Percentiles rank a stretch among this genome's conserved stretches.
Evolutionary conservation across 2,113 vertebrate genomes (phyloP).

Genomic region (Globicephala melas): DNA sequence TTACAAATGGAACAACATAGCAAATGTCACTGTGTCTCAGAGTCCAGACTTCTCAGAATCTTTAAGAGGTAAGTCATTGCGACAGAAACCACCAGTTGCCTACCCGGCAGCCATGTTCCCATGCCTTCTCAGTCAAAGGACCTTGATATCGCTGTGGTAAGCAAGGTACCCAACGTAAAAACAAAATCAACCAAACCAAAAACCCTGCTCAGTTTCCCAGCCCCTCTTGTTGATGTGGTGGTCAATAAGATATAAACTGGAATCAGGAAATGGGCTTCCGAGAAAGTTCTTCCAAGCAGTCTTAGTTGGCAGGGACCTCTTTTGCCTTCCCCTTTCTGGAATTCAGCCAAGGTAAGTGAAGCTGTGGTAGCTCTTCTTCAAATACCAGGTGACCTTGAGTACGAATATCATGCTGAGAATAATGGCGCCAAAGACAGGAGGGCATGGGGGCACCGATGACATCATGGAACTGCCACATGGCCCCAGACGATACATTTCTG

Average conservation of each 20-base stretch:
- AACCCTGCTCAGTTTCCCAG: background rate
- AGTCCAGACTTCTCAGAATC: background rate
- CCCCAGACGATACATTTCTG: background rate
- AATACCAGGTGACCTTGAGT: background rate
- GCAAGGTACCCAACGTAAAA: background rate
- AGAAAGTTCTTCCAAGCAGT: background rate
- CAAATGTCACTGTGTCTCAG: background rate
- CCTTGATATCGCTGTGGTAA: background rate
- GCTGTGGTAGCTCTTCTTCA: background rate
- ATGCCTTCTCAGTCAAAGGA: background rate
- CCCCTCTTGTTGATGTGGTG: background rate
- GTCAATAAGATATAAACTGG: background rate
- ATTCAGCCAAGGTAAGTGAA: background rate
- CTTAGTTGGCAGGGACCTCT: background rate
- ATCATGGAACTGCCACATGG: fast-evolving
- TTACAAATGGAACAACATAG: background rate
- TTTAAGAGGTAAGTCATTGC: background rate
- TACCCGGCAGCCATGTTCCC: background rate
- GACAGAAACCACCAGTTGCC: background rate
- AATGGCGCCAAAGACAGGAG: background rate
- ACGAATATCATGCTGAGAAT: background rate
- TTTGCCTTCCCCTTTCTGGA: background rate
- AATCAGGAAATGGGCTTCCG: background rate
- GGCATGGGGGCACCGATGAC: background rate
- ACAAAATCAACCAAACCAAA: background rate